Evolutionary conservation across 2,888 invertebrate genomes (phyloP).

Genomic region (Acanthosepion esculentum): DNA sequence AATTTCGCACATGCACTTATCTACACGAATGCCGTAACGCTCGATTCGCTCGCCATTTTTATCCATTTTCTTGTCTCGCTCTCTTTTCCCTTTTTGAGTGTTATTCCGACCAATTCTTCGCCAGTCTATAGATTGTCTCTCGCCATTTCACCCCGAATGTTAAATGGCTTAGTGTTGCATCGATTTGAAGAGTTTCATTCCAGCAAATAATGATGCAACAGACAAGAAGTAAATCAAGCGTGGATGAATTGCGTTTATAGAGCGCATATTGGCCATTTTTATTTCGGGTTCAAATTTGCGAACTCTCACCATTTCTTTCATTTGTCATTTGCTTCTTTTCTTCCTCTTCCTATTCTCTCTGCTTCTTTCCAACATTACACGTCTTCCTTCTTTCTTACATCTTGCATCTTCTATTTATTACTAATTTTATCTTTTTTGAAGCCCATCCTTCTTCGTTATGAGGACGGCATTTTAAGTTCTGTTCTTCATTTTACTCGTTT

Average conservation of each 20-base stretch:
- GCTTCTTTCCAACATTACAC: neutral
- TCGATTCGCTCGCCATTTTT: neutral
- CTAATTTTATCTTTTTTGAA: neutral
- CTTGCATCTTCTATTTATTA: neutral
- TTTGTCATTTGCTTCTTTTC: neutral
- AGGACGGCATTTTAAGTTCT: too few species aligned
- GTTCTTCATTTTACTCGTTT: too few species aligned
- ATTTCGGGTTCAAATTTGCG: too few species aligned
- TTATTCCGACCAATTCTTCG: neutral
- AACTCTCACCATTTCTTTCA: neutral
- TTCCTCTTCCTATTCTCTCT: neutral
- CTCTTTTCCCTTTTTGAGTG: neutral
- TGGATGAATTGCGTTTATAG: constrained; percentile 33
- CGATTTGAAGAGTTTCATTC: constrained; percentile 22
- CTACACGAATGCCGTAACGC: neutral
- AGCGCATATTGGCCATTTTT: neutral
- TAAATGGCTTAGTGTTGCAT: constrained; percentile 14
- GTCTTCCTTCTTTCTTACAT: neutral
- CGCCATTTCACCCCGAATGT: constrained; percentile 11
- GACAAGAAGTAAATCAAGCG: constrained; percentile 22
- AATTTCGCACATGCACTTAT: neutral
- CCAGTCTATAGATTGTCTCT: neutral
- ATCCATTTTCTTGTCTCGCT: neutral
- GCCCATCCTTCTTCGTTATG: too few species aligned
- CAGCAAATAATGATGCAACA: constrained; percentile 33